These are phyloP conservation scores for Chromis chromis DNA, from an alignment of 2,797 vertebrate genomes.

Conservation along the genomic window DNA sequence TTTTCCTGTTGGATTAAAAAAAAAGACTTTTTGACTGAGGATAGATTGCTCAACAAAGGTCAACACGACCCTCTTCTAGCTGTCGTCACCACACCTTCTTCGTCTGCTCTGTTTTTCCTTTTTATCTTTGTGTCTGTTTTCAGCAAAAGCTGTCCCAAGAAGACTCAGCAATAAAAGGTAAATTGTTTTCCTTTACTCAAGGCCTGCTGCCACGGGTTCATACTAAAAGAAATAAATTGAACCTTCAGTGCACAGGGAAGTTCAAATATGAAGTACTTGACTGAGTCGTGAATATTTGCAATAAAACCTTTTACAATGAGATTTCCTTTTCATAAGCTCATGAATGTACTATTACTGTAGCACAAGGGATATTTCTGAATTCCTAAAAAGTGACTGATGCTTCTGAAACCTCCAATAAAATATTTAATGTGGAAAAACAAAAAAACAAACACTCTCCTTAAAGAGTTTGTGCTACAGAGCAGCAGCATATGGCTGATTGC, in stretches of 20 bases:
- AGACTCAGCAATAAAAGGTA: conserved; percentile 12
- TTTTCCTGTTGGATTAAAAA: conserved; percentile 16
- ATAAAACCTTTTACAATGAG: background rate
- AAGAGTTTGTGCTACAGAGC: no score
- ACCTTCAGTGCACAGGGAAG: background rate
- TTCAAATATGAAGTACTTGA: conserved; percentile 7
- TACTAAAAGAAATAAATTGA: conserved; percentile 7
- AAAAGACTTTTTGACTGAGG: background rate
- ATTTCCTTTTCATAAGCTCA: no score
- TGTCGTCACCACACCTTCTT: background rate
- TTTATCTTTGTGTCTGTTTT: background rate
- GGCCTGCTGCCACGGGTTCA: background rate
- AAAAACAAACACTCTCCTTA: no score
- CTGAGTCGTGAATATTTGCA: background rate
- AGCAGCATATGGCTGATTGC: conserved; percentile 1
- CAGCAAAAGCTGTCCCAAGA: background rate
- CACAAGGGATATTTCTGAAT: no score
- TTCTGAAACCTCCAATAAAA: no score
- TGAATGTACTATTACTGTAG: no score
- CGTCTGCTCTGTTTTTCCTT: background rate
- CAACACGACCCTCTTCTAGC: no score
- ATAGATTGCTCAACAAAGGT: background rate
- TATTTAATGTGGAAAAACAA: no score
- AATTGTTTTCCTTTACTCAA: conserved; percentile 27
- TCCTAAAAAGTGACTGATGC: no score